A percentile compares a stretch with the other conserved stretches of the same genome.
Conservation (phyloP, 2,113 vertebrate species). For the Motacilla alba region DNA sequence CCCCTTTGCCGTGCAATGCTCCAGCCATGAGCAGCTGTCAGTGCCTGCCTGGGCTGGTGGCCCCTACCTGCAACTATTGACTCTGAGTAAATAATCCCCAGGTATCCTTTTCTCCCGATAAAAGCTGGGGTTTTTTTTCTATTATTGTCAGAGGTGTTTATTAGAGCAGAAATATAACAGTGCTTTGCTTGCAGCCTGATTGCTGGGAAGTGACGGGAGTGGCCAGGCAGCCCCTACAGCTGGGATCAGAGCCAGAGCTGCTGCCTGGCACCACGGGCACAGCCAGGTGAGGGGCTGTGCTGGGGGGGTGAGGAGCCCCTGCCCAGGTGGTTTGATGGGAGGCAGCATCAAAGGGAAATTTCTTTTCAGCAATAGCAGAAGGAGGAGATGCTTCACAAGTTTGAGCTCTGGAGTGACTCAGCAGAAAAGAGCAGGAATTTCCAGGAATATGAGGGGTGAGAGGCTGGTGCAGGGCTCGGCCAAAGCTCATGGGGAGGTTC, state of each 20-base stretch:
- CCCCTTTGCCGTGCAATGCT: background rate
- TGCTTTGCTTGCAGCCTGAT: background rate
- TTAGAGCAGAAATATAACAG: slow-evolving; percentile 32
- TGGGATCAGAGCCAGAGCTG: fast-evolving
- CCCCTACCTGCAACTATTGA: background rate
- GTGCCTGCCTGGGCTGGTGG: background rate
- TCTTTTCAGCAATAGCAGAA: background rate
- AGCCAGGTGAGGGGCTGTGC: background rate
- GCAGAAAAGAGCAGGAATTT: background rate
- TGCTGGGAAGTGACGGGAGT: background rate
- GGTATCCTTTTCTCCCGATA: slow-evolving; percentile 2
- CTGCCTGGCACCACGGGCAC: background rate
- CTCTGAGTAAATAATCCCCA: slow-evolving; percentile 41
- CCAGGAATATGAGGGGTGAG: background rate
- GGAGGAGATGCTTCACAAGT: fast-evolving
- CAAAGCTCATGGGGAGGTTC: fast-evolving
- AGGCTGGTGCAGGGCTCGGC: background rate
- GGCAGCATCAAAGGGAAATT: fast-evolving
- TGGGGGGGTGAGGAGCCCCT: fast-evolving
- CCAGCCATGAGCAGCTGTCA: background rate
- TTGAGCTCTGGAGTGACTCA: background rate
- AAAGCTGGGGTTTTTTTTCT: slow-evolving; percentile 1
- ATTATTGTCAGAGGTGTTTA: slow-evolving; percentile 42
- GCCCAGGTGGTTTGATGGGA: background rate
- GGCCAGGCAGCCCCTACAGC: background rate